A percentile compares a stretch with the other conserved stretches of the same genome.
Evolutionary conservation across 2,113 vertebrate species (phyloP).

Genomic region (Anarrhichthys ocellatus): DNA sequence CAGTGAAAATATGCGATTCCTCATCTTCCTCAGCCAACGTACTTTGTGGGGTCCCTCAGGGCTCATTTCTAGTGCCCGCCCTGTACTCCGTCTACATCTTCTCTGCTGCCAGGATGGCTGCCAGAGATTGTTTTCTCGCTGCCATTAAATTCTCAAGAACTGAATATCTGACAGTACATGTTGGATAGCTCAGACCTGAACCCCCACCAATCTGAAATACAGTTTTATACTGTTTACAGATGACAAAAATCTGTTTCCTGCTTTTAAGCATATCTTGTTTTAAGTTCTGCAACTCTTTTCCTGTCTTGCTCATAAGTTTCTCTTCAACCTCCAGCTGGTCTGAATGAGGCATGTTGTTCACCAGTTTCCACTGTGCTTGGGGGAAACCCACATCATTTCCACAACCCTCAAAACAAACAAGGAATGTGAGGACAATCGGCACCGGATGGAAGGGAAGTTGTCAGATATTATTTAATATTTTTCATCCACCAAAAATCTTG

Average conservation of each 20-base stretch:
- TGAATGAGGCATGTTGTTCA: background rate
- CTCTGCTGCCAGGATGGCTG: background rate
- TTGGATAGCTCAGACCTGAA: background rate
- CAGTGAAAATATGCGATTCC: constrained; percentile 1
- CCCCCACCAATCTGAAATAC: background rate
- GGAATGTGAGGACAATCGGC: too few relatives aligned
- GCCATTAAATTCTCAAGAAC: background rate
- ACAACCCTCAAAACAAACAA: too few relatives aligned
- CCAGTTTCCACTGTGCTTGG: background rate
- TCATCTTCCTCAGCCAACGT: background rate
- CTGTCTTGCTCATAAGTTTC: background rate
- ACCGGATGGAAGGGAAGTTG: background rate
- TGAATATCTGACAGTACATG: background rate
- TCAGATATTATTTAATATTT: background rate
- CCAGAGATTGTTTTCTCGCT: background rate
- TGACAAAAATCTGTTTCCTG: background rate
- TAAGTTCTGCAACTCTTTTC: background rate
- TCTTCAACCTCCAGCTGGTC: background rate
- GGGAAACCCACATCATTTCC: too few relatives aligned
- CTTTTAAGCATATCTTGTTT: background rate
- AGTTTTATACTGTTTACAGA: background rate
- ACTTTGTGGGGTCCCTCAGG: constrained; percentile 1
- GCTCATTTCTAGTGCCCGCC: background rate
- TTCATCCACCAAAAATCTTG: background rate
- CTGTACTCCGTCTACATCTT: background rate